Percentiles rank a stretch among this genome's conserved stretches.
Evolutionary conservation across 2,113 vertebrate genomes (phyloP).

Genomic region (Hemiprocne comata): DNA sequence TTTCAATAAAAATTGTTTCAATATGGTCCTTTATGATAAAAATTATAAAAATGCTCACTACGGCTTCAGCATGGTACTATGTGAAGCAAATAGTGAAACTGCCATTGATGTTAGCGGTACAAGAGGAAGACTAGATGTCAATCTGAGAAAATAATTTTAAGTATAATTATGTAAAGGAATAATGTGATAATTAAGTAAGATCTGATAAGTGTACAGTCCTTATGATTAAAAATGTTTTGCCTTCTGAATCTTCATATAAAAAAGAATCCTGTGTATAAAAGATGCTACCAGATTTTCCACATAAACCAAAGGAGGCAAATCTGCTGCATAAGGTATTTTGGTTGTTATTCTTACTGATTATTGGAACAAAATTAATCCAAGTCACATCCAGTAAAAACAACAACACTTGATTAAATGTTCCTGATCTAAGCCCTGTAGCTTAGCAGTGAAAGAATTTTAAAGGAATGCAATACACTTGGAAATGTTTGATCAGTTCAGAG

Average conservation of each 20-base stretch:
- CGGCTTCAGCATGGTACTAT: not conserved
- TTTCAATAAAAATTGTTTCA: not conserved
- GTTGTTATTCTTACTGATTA: not conserved
- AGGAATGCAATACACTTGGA: not conserved
- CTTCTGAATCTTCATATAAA: not conserved
- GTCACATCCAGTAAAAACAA: conserved; percentile 11
- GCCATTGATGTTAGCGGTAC: not conserved
- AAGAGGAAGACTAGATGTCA: not conserved
- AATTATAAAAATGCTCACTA: not conserved
- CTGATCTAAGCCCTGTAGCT: not conserved
- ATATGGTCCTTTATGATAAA: not conserved
- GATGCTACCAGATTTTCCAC: not conserved
- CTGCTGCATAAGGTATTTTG: not conserved
- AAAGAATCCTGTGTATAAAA: not conserved
- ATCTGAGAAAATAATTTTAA: not conserved
- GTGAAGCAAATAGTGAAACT: not conserved
- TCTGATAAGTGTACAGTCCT: not conserved
- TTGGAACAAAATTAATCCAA: conserved; percentile 11
- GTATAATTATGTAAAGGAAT: not conserved
- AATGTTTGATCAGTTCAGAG: not conserved
- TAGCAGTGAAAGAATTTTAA: not conserved
- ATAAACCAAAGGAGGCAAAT: not conserved
- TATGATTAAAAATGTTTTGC: not conserved
- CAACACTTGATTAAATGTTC: not conserved
- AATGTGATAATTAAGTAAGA: not conserved